Evolutionary conservation across 2,113 vertebrate species (phyloP).

Genomic region (Sterrhoptilus dennistouni): DNA sequence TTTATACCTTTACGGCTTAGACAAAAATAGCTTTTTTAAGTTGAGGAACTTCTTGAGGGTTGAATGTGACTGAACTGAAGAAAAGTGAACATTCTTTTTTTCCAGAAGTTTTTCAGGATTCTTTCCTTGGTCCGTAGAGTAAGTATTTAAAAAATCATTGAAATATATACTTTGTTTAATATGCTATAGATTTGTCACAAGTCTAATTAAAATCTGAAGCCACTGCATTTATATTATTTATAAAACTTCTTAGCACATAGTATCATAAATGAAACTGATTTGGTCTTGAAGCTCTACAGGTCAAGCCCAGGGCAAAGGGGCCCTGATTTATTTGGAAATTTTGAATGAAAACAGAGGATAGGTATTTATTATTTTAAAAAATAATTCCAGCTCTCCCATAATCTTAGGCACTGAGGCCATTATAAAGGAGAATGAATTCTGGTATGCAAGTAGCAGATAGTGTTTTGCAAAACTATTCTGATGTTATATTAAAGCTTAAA

Average conservation of each 20-base stretch:
- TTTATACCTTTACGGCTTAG: neutral
- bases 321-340: neutral
- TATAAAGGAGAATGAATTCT: neutral
- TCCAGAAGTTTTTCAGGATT: neutral
- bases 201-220: slow-evolving; percentile 11
- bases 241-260: neutral
- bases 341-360: neutral
- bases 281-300: neutral
- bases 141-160: neutral
- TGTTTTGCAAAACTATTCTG: neutral
- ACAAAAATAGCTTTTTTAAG: slow-evolving; percentile 41
- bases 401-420: neutral
- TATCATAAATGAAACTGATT: neutral
- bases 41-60: neutral
- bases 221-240: neutral
- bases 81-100: neutral
- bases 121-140: neutral
- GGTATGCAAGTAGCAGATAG: neutral
- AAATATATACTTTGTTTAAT: neutral
- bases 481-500: neutral
- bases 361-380: neutral
- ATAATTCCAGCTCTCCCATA: neutral
- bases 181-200: neutral
- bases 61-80: neutral
- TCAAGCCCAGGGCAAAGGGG: neutral